phyloP scores from a whole-genome alignment of 2,113 vertebrate genomes.

The Haemorhous mexicanus region DNA sequence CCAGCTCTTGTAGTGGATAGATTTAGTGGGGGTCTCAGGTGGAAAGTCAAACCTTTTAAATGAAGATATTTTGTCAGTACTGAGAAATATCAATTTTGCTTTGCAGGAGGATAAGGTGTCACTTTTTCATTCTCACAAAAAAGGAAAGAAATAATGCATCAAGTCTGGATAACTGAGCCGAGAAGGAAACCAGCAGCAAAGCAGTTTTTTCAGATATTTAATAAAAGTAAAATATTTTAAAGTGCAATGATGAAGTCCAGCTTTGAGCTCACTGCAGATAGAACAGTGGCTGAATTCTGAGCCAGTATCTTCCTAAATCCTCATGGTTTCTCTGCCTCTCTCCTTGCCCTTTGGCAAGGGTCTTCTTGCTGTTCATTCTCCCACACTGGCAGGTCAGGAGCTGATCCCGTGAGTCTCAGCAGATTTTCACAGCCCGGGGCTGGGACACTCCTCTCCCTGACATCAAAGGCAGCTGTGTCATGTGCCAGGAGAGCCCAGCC shows the following conservation, averaged over 20 bases:
- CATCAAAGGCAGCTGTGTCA: not conserved
- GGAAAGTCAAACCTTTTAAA: slow-evolving; percentile 49
- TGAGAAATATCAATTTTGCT: slow-evolving; percentile 37
- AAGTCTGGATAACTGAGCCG: not conserved
- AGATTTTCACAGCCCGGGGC: not conserved
- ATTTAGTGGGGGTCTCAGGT: slow-evolving; percentile 39
- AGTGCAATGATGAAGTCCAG: not conserved
- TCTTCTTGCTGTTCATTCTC: not conserved
- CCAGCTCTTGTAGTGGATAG: not conserved
- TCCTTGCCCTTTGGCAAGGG: not conserved
- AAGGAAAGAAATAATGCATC: not conserved
- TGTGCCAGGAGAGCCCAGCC: not conserved
- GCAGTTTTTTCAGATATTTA: not conserved
- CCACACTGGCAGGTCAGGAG: not conserved
- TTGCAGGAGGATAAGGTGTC: not conserved
- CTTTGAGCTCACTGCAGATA: not conserved
- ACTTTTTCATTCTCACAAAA: not conserved
- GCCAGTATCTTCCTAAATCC: not conserved
- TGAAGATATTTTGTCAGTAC: slow-evolving; percentile 34
- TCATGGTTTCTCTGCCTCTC: not conserved
- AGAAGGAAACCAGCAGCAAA: not conserved
- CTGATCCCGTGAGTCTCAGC: not conserved
- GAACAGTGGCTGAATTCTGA: not conserved
- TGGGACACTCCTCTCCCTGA: not conserved
- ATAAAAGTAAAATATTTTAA: not conserved